A percentile compares a stretch with the other conserved stretches of the same genome.
Conservation (phyloP, 1,140 invertebrate species). For the Drosophila athabasca region DNA sequence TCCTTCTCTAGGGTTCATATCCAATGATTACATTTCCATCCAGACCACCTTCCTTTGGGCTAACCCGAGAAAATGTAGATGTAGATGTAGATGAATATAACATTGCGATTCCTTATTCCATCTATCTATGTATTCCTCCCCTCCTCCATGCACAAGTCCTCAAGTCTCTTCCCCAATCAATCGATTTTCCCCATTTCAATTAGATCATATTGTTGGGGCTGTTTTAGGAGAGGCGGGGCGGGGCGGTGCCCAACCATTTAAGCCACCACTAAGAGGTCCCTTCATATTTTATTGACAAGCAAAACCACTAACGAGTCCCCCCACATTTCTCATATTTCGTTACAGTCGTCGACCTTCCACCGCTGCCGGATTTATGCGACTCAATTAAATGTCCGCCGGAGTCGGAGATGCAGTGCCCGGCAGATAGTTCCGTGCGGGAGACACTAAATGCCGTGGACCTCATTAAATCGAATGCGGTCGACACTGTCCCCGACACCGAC, state of each 20-base stretch:
- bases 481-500: conserved; percentile 1
- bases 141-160: too few relatives aligned
- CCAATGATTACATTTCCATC: too few relatives aligned
- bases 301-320: neutral
- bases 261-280: conserved; percentile 32
- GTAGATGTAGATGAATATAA: too few relatives aligned
- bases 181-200: too few relatives aligned
- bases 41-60: too few relatives aligned
- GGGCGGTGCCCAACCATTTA: neutral
- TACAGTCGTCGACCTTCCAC: conserved; percentile 48
- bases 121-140: too few relatives aligned
- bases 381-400: conserved; percentile 68
- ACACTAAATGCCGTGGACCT: conserved; percentile 52
- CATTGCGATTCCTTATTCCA: too few relatives aligned
- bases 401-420: conserved; percentile 71
- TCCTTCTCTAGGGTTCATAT: too few relatives aligned
- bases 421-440: conserved; percentile 67
- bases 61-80: too few relatives aligned
- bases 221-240: too few relatives aligned
- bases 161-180: too few relatives aligned
- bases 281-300: neutral
- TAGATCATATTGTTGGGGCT: too few relatives aligned
- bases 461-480: conserved; percentile 50
- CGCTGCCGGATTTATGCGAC: conserved; percentile 57
- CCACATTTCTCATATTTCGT: conserved; percentile 23